phyloP scores from a whole-genome alignment of 2,888 invertebrate species.

The Dryococelus australis region DNA sequence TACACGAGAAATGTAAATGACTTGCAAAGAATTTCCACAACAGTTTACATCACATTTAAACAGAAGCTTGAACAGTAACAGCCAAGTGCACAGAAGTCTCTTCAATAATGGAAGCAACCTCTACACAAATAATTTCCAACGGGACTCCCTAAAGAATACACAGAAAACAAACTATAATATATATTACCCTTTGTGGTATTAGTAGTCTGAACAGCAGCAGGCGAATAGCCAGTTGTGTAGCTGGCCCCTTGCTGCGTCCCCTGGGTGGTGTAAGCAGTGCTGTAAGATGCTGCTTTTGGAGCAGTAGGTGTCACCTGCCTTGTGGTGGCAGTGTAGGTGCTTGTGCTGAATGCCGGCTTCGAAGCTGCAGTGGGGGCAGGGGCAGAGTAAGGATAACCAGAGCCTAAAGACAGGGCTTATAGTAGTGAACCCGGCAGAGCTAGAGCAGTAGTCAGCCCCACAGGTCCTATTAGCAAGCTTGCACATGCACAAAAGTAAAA shows the following conservation, averaged over 20 bases:
- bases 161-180: conserved; percentile 20
- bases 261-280: conserved; percentile 47
- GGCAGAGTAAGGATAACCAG: conserved; percentile 30
- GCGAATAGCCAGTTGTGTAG: conserved; percentile 54
- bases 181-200: conserved; percentile 49
- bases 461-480: not conserved
- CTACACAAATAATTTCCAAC: not conserved
- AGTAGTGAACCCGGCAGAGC: not conserved
- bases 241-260: conserved; percentile 46
- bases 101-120: not conserved
- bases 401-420: conserved; percentile 12
- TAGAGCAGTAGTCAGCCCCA: not conserved
- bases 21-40: too few species aligned
- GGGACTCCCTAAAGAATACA: not conserved
- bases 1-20: too few species aligned
- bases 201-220: conserved; percentile 60
- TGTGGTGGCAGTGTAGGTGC: conserved; percentile 66
- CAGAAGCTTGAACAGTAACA: not conserved
- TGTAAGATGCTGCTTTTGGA: conserved; percentile 46
- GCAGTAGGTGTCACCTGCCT: conserved; percentile 46
- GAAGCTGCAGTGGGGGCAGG: conserved; percentile 57
- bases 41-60: not conserved
- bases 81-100: not conserved
- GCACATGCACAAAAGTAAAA: conserved; percentile 1
- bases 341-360: conserved; percentile 75